Conservation (phyloP, 2,888 invertebrate genomes). For the Amaurobius ferox region DNA sequence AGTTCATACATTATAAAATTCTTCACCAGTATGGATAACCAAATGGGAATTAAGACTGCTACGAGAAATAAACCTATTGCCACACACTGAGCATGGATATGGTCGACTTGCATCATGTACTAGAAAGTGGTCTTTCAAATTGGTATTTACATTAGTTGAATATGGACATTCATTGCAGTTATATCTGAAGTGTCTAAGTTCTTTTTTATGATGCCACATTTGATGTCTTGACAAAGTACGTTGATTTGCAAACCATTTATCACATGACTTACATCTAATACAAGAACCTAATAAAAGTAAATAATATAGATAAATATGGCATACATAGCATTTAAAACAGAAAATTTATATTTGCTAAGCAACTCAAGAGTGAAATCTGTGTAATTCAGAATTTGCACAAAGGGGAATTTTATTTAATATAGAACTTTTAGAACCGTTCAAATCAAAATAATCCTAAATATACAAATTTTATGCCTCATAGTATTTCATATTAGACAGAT, state of each 20-base stretch:
- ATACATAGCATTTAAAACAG: too few species aligned
- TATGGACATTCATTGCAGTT: conserved; percentile 38
- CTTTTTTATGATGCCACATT: conserved; percentile 41
- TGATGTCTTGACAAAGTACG: conserved; percentile 13
- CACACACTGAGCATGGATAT: neutral
- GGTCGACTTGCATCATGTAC: conserved; percentile 1
- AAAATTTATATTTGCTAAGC: too few species aligned
- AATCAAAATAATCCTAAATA: too few species aligned
- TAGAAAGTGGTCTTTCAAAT: neutral
- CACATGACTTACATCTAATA: conserved; percentile 15
- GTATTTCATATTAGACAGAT: too few species aligned
- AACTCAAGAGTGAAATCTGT: too few species aligned
- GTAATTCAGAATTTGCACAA: too few species aligned
- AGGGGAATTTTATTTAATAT: too few species aligned
- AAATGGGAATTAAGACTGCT: neutral
- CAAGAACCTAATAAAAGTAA: too few species aligned
- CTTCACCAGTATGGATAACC: conserved; percentile 9
- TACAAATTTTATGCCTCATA: too few species aligned
- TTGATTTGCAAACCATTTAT: conserved; percentile 27
- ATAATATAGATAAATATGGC: too few species aligned
- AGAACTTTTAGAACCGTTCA: too few species aligned
- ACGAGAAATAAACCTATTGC: neutral
- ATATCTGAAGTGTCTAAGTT: conserved; percentile 11
- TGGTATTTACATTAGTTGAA: conserved; percentile 29
- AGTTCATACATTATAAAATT: too few species aligned